phyloP scores from a whole-genome alignment of 92 coral and sea anemone species.

The Chrysogorgia sp. region DNA sequence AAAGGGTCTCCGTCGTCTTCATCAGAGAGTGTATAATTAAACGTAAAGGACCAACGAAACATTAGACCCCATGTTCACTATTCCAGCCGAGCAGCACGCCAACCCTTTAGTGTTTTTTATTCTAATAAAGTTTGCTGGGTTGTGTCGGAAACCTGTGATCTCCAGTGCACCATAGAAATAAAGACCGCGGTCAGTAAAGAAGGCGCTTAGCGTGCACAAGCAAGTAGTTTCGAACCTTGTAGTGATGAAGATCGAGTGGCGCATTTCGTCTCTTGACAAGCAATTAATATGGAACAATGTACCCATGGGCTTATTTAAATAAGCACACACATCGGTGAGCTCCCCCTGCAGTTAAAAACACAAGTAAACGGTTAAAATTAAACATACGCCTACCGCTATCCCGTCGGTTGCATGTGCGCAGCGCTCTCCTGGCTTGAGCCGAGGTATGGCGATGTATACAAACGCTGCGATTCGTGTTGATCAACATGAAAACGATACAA shows the following conservation, averaged over 20 bases:
- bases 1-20: too few species aligned
- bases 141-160: conserved; percentile 38
- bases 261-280: conserved; percentile 32
- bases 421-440: conserved; percentile 45
- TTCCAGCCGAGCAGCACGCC: too few species aligned
- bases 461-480: background rate
- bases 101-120: conserved; percentile 10
- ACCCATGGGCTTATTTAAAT: conserved; percentile 29
- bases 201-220: background rate
- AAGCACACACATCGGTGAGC: conserved; percentile 12
- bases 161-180: background rate
- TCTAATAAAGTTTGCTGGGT: conserved; percentile 32
- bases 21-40: too few species aligned
- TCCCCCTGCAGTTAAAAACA: conserved; percentile 40
- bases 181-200: conserved; percentile 10
- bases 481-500: background rate
- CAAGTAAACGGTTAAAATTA: conserved; percentile 35
- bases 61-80: too few species aligned
- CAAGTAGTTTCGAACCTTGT: background rate
- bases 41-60: too few species aligned
- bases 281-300: conserved; percentile 38
- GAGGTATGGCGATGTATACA: background rate
- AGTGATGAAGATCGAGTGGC: conserved; percentile 31
- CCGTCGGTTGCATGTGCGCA: background rate
- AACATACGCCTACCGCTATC: conserved; percentile 29